phyloP scores from a whole-genome alignment of 2,113 vertebrate species.

The Coryphaenoides rupestris region DNA sequence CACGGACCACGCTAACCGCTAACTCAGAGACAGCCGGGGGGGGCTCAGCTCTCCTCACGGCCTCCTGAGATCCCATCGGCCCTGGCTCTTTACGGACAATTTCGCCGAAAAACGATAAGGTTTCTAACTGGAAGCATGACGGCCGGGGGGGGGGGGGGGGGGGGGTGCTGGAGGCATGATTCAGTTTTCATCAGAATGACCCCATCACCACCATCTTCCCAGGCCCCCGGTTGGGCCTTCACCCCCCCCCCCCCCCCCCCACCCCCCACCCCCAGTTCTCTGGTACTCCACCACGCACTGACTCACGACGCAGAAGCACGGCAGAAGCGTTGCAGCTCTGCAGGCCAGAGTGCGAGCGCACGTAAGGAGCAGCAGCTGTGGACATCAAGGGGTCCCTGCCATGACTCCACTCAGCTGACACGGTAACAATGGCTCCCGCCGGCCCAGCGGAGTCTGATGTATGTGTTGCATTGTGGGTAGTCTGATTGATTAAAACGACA shows the following conservation, averaged over 20 bases:
- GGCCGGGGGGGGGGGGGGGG: background rate
- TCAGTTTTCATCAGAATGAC: background rate
- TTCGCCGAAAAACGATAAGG: conserved; percentile 40
- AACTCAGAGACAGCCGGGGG: conserved; percentile 32
- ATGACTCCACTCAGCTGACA: background rate
- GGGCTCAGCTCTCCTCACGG: conserved; percentile 25
- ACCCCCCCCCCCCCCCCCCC: too few relatives aligned
- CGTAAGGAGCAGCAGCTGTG: background rate
- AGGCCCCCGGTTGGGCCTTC: too few relatives aligned
- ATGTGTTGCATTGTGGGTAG: conserved; percentile 13
- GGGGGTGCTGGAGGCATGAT: conserved; percentile 12
- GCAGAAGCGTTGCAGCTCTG: conserved; percentile 9
- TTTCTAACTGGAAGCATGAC: conserved; percentile 24
- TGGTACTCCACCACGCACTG: too few relatives aligned
- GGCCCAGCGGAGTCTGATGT: background rate
- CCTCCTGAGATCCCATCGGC: conserved; percentile 9
- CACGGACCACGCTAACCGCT: conserved; percentile 13
- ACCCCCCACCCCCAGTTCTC: too few relatives aligned
- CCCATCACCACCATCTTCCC: too few relatives aligned
- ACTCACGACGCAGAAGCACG: too few relatives aligned
- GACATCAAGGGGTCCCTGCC: background rate
- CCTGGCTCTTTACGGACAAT: conserved; percentile 21
- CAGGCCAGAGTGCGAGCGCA: background rate
- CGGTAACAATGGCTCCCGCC: background rate
- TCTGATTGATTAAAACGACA: conserved; percentile 24